phyloP scores from a whole-genome alignment of 2,797 vertebrate genomes.

The Trichosurus vulpecula region DNA sequence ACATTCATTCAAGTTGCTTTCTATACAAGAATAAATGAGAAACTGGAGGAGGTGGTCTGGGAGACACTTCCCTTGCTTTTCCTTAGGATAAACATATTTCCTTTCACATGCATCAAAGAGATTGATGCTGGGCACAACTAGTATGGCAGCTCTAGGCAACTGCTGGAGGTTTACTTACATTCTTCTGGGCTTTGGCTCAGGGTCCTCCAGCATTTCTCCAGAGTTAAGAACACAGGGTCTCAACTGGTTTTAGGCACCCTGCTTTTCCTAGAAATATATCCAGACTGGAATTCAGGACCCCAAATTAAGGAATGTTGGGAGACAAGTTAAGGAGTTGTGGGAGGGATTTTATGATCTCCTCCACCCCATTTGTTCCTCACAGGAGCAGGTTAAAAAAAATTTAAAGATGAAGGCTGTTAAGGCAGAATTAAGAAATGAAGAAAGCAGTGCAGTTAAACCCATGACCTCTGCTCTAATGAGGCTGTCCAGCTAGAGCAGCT shows the following conservation, averaged over 20 bases:
- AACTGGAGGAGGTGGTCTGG: neutral
- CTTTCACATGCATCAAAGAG: neutral
- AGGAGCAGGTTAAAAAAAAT: neutral
- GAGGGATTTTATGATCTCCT: neutral
- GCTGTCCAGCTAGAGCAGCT: neutral
- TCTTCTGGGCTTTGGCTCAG: neutral
- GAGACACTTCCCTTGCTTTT: neutral
- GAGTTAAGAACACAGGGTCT: neutral
- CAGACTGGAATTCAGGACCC: neutral
- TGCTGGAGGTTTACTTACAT: neutral
- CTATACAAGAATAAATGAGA: neutral
- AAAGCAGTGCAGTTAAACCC: neutral
- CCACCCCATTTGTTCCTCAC: neutral
- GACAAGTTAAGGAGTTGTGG: neutral
- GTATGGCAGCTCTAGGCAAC: neutral
- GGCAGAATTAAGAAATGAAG: neutral
- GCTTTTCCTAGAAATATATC: neutral
- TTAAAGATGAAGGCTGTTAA: neutral
- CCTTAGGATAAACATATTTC: neutral
- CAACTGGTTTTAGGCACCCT: neutral
- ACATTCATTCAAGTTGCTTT: neutral
- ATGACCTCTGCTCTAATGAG: neutral
- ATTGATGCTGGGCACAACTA: neutral
- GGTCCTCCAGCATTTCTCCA: neutral
- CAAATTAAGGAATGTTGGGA: neutral